Evolutionary conservation across 2,888 invertebrate species (phyloP).

Genomic region (Lissocephala sabroskyi): DNA sequence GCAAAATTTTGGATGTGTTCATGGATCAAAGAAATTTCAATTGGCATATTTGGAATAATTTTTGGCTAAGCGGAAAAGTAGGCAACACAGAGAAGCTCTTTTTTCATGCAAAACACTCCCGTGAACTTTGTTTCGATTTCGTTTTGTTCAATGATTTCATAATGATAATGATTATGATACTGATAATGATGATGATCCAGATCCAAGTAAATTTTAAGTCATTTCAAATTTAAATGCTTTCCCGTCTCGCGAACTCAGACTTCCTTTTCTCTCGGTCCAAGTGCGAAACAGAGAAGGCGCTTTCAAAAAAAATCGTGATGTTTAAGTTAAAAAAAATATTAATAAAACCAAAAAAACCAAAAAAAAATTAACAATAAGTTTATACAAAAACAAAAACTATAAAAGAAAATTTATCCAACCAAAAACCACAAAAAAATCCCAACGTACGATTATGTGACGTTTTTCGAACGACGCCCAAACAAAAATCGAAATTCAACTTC

Average conservation of each 20-base stretch:
- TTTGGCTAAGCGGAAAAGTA: neutral
- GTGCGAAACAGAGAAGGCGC: slow-evolving; percentile 10
- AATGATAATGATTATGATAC: too few species aligned
- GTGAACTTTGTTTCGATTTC: slow-evolving; percentile 26
- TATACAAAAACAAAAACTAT: slow-evolving; percentile 10
- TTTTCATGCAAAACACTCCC: slow-evolving; percentile 31
- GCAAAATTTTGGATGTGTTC: slow-evolving; percentile 22
- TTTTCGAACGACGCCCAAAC: slow-evolving; percentile 73
- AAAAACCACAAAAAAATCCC: slow-evolving; percentile 14
- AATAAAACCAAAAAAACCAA: slow-evolving; percentile 19
- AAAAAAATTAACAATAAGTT: slow-evolving; percentile 42
- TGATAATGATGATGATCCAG: too few species aligned
- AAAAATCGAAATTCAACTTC: slow-evolving; percentile 75
- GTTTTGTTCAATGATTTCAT: slow-evolving; percentile 31
- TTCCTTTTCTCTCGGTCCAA: neutral
- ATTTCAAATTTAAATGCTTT: too few species aligned
- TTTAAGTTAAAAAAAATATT: slow-evolving; percentile 32
- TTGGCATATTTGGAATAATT: slow-evolving; percentile 12
- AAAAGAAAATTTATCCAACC: slow-evolving; percentile 7
- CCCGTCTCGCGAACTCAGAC: neutral
- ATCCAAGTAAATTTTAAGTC: too few species aligned
- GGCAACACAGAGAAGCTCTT: slow-evolving; percentile 14
- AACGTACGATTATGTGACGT: slow-evolving; percentile 67
- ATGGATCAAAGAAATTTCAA: too few species aligned
- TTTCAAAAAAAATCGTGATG: slow-evolving; percentile 31